Evolutionary conservation across 2,113 vertebrate species (phyloP).

Genomic region (Xiphias gladius): DNA sequence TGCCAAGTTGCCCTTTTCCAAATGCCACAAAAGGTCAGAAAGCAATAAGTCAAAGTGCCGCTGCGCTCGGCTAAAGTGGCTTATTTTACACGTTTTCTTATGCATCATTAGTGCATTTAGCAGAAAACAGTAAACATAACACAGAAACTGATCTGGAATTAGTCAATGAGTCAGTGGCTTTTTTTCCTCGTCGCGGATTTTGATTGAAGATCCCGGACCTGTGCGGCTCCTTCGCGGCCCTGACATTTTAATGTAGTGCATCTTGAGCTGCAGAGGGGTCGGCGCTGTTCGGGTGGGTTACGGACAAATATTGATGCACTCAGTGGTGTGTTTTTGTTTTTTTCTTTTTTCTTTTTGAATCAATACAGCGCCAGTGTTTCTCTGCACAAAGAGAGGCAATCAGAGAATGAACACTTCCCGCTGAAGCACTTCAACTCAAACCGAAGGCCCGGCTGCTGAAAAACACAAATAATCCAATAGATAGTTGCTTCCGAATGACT

Average conservation of each 20-base stretch:
- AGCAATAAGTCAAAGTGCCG: constrained; percentile 62
- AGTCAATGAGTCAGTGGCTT: constrained; percentile 34
- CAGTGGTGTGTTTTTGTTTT: not conserved
- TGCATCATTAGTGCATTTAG: constrained; percentile 33
- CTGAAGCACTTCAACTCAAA: constrained; percentile 5
- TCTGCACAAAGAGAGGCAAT: constrained; percentile 18
- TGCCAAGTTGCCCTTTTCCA: constrained; percentile 65
- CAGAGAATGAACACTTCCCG: not conserved
- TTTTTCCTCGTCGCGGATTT: constrained; percentile 7
- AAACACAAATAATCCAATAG: not conserved
- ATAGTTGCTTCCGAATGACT: not conserved
- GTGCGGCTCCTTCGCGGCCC: too few species aligned
- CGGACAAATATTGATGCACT: constrained; percentile 49
- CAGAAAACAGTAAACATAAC: constrained; percentile 47
- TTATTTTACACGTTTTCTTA: constrained; percentile 30
- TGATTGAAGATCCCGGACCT: constrained; percentile 13
- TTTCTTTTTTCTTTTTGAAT: constrained; percentile 18
- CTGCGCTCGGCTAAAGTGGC: constrained; percentile 26
- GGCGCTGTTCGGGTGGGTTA: not conserved
- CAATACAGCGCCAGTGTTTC: constrained; percentile 21
- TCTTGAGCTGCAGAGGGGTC: constrained; percentile 13
- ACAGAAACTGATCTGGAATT: constrained; percentile 35
- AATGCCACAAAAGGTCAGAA: constrained; percentile 75
- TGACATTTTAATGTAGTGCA: constrained; percentile 18
- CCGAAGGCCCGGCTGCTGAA: not conserved